Conservation (phyloP, 2,797 vertebrate species). For the Lateolabrax maculatus region DNA sequence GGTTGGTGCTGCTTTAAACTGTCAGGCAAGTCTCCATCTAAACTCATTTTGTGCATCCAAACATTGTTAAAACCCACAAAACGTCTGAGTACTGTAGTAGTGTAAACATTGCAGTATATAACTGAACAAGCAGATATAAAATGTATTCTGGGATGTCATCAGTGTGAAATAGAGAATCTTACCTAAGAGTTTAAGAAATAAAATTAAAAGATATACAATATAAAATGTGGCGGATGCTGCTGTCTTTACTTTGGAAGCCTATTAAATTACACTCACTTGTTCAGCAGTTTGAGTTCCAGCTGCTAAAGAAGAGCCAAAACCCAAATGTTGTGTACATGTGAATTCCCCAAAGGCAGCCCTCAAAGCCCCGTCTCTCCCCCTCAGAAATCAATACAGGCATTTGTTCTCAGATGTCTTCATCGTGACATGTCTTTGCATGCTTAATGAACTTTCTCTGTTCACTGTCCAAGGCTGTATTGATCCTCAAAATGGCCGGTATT, state of each 20-base stretch:
- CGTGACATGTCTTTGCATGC: constrained; percentile 72
- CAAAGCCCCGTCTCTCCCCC: constrained; percentile 15
- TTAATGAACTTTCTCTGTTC: constrained; percentile 66
- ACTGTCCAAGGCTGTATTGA: constrained; percentile 62
- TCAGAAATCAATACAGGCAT: constrained; percentile 65
- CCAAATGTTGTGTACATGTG: constrained; percentile 36
- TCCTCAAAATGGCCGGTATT: constrained; percentile 56
- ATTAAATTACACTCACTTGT: constrained; percentile 25
- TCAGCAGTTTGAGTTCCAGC: constrained; percentile 17
- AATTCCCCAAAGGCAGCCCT: constrained; percentile 24
- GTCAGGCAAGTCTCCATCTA: no score
- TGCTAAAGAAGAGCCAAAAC: constrained; percentile 25
- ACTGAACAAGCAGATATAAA: no score
- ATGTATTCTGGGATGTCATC: not conserved
- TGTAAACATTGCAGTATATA: no score
- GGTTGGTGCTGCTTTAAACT: constrained; percentile 10
- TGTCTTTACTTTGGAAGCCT: constrained; percentile 9
- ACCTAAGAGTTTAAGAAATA: not conserved
- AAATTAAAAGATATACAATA: no score
- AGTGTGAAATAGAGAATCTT: not conserved
- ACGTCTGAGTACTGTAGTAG: no score
- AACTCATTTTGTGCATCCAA: not conserved
- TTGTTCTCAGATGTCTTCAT: constrained; percentile 72
- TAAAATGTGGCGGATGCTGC: not conserved
- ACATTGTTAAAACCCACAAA: not conserved